Conservation (phyloP, 2,797 vertebrate genomes). For the Lagorchestes hirsutus region DNA sequence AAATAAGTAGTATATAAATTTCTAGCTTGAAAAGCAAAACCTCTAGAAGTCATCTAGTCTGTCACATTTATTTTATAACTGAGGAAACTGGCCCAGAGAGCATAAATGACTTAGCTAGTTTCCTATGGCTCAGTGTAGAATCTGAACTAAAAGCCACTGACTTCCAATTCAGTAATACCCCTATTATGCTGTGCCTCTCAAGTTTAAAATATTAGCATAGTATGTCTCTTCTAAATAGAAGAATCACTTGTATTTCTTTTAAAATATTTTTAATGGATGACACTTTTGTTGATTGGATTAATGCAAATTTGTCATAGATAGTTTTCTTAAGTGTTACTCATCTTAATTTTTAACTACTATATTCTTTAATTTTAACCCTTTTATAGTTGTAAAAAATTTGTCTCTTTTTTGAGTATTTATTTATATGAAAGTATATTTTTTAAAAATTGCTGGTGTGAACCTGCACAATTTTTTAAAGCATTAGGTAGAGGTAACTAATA, state of each 20-base stretch:
- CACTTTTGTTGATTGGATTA: no score
- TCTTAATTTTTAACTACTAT: no score
- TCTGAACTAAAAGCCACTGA: neutral
- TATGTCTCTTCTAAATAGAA: neutral
- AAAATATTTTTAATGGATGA: neutral
- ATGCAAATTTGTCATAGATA: no score
- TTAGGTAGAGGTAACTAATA: neutral
- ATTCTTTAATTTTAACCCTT: neutral
- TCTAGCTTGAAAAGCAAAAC: neutral
- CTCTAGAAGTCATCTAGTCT: neutral
- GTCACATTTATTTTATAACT: neutral
- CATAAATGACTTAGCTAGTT: neutral
- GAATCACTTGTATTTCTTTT: neutral
- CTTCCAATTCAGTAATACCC: neutral
- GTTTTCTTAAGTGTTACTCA: no score
- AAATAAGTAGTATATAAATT: neutral
- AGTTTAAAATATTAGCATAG: no score
- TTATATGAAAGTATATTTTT: neutral
- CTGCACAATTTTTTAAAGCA: neutral
- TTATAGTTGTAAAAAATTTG: neutral
- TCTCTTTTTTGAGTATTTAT: neutral
- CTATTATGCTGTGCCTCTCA: neutral
- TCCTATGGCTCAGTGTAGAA: neutral
- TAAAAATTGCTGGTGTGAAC: neutral
- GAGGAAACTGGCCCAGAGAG: neutral